Evolutionary conservation across 2,888 invertebrate genomes (phyloP).

Genomic region (Synergus japonicus): DNA sequence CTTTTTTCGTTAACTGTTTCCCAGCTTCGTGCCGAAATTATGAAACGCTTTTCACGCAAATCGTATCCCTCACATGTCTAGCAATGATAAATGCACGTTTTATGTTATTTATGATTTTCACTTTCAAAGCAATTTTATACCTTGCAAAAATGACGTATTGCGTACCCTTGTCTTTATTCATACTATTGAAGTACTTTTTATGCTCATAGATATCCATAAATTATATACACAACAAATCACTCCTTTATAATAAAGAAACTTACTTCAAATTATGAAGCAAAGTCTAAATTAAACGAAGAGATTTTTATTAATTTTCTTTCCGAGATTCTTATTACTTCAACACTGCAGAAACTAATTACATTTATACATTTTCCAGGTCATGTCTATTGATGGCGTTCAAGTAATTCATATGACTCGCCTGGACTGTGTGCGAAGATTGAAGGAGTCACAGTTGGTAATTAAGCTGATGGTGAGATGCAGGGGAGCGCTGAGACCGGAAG

Average conservation of each 20-base stretch:
- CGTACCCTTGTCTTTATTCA: background rate
- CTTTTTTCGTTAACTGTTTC: background rate
- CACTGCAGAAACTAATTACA: background rate
- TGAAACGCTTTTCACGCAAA: constrained; percentile 15
- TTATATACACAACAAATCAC: background rate
- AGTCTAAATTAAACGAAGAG: background rate
- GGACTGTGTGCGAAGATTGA: constrained; percentile 90
- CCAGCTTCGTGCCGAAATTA: constrained; percentile 22
- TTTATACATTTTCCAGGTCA: constrained; percentile 77
- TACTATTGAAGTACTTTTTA: background rate
- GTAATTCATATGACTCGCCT: constrained; percentile 90
- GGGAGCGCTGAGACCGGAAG: constrained; percentile 76
- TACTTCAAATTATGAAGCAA: background rate
- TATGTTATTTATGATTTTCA: background rate
- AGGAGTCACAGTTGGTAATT: constrained; percentile 91
- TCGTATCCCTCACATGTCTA: constrained; percentile 21
- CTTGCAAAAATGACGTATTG: background rate
- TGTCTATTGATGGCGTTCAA: constrained; percentile 89
- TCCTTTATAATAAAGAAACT: background rate
- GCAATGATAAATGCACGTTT: constrained; percentile 16
- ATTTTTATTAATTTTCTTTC: no score
- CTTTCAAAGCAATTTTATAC: background rate
- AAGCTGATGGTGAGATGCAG: constrained; percentile 85
- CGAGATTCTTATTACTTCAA: background rate
- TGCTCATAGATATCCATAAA: background rate